A percentile compares a stretch with the other conserved stretches of the same genome.
These are phyloP conservation scores for Eilema sororculum DNA, from an alignment of 2,888 invertebrate species.

Conservation along the genomic window DNA sequence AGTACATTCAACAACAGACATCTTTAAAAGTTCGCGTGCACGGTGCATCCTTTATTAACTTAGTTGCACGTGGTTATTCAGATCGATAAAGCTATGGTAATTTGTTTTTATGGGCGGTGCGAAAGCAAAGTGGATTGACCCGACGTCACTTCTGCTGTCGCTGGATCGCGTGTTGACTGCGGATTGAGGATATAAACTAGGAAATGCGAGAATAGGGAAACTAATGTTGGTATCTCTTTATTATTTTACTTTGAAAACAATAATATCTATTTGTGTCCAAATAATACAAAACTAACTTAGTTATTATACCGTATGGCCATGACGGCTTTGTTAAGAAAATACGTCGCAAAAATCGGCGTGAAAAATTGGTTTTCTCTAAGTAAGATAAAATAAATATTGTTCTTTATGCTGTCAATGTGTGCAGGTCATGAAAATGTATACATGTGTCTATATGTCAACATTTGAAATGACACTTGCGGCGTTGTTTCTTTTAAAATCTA, in stretches of 20 bases:
- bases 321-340: no score
- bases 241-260: not conserved
- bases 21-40: slow-evolving; percentile 52
- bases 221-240: not conserved
- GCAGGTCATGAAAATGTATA: no score
- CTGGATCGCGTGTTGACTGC: slow-evolving; percentile 75
- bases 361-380: no score
- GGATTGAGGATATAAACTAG: slow-evolving; percentile 38
- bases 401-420: no score
- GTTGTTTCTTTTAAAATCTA: no score
- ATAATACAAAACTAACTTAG: no score
- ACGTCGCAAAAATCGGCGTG: no score
- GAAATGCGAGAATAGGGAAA: slow-evolving; percentile 25
- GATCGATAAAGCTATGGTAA: slow-evolving; percentile 82
- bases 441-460: no score
- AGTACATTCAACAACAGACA: slow-evolving; percentile 39
- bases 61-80: slow-evolving; percentile 77
- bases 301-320: no score
- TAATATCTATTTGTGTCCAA: no score
- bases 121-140: slow-evolving; percentile 86
- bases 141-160: slow-evolving; percentile 66
- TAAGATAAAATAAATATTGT: no score
- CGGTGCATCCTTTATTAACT: slow-evolving; percentile 76
- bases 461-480: no score
- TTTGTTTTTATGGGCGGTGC: slow-evolving; percentile 82